These are phyloP conservation scores for Lampris incognitus DNA, from an alignment of 2,113 vertebrate genomes.

Conservation along the genomic window DNA sequence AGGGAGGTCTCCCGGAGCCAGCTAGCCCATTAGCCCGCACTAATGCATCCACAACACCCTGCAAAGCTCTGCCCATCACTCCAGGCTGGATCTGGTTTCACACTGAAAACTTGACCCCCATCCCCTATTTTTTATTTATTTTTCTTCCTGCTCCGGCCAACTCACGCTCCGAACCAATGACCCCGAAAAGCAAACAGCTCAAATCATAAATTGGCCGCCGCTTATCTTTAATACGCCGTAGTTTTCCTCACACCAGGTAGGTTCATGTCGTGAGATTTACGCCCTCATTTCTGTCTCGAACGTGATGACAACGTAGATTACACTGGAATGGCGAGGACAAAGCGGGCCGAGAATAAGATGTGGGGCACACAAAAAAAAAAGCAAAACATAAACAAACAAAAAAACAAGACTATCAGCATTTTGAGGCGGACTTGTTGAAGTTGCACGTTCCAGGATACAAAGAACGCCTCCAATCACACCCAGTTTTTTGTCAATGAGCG, in stretches of 20 bases:
- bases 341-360: not conserved
- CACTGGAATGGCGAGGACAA: not conserved
- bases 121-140: constrained; percentile 2
- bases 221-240: not conserved
- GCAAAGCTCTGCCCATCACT: constrained; percentile 65
- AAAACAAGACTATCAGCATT: not conserved
- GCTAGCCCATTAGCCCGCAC: constrained; percentile 72
- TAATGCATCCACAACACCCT: constrained; percentile 65
- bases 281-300: not conserved
- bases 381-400: not conserved
- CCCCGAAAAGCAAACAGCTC: constrained; percentile 12
- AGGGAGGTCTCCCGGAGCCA: constrained; percentile 67
- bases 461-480: not conserved
- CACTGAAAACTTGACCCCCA: constrained; percentile 44
- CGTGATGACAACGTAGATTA: not conserved
- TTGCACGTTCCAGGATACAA: not conserved
- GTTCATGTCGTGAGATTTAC: constrained; percentile 6
- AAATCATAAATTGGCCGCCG: not conserved
- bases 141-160: constrained; percentile 23
- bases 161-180: constrained; percentile 47
- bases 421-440: not conserved
- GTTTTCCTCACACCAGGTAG: not conserved
- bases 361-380: not conserved
- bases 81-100: constrained; percentile 71
- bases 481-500: not conserved